These are phyloP conservation scores for Aplodontia rufa DNA, from an alignment of 2,113 vertebrate species.

Conservation along the genomic window DNA sequence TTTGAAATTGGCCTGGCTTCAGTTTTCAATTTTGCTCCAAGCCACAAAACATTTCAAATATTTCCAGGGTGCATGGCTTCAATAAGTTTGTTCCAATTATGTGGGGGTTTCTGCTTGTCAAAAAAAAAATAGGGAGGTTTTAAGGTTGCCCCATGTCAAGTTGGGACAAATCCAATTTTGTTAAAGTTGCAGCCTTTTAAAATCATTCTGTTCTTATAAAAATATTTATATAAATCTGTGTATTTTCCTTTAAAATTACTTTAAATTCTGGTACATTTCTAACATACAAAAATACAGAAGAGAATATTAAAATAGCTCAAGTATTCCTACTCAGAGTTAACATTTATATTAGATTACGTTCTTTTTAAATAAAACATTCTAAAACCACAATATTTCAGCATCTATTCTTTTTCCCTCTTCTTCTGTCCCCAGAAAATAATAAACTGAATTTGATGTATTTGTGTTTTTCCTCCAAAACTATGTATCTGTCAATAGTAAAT, in stretches of 20 bases:
- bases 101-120: neutral
- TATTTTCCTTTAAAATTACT: slow-evolving; percentile 40
- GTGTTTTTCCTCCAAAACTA: slow-evolving; percentile 21
- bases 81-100: neutral
- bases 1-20: slow-evolving; percentile 16
- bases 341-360: slow-evolving; percentile 24
- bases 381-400: neutral
- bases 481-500: neutral
- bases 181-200: slow-evolving; percentile 39
- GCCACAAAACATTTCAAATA: slow-evolving; percentile 47
- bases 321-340: neutral
- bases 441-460: neutral
- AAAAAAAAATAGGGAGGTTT: neutral
- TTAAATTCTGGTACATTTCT: slow-evolving; percentile 31
- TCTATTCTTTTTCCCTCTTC: neutral
- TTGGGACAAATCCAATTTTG: slow-evolving; percentile 5
- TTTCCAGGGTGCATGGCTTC: slow-evolving; percentile 1
- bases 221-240: neutral
- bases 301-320: slow-evolving; percentile 4
- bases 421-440: neutral
- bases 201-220: slow-evolving; percentile 21
- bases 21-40: slow-evolving; percentile 55
- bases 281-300: neutral
- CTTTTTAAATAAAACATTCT: slow-evolving; percentile 25
- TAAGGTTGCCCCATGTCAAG: neutral